phyloP scores from a whole-genome alignment of 2,888 invertebrate species.

The Monoplex corrugatus region DNA sequence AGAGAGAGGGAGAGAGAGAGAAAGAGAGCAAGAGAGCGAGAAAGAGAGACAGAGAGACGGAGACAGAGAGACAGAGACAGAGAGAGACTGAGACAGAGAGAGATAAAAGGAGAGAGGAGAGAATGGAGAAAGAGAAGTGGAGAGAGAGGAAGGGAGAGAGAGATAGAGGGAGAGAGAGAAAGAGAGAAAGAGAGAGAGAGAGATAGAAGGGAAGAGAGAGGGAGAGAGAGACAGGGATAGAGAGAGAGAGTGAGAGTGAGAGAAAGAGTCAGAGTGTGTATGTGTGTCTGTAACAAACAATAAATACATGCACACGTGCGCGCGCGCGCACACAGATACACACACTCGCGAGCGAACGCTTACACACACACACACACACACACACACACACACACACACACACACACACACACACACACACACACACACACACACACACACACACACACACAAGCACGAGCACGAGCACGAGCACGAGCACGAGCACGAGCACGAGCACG shows the following conservation, averaged over 20 bases:
- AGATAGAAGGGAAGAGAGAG: neutral
- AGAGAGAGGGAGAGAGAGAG: too few species aligned
- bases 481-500: neutral
- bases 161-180: neutral
- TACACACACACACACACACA: conserved; percentile 4
- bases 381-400: neutral
- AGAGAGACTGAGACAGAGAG: too few species aligned
- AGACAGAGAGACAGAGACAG: too few species aligned
- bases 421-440: neutral
- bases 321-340: neutral
- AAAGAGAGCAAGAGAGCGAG: too few species aligned
- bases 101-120: neutral
- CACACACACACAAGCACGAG: neutral
- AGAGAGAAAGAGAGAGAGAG: neutral
- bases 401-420: conserved; percentile 28
- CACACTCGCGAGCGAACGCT: neutral
- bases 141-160: too few species aligned
- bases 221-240: too few species aligned
- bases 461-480: neutral
- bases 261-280: too few species aligned
- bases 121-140: neutral
- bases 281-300: too few species aligned
- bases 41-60: too few species aligned
- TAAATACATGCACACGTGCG: neutral
- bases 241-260: too few species aligned